phyloP scores from a whole-genome alignment of 2,888 invertebrate genomes.

The Meteorus cinctellus region DNA sequence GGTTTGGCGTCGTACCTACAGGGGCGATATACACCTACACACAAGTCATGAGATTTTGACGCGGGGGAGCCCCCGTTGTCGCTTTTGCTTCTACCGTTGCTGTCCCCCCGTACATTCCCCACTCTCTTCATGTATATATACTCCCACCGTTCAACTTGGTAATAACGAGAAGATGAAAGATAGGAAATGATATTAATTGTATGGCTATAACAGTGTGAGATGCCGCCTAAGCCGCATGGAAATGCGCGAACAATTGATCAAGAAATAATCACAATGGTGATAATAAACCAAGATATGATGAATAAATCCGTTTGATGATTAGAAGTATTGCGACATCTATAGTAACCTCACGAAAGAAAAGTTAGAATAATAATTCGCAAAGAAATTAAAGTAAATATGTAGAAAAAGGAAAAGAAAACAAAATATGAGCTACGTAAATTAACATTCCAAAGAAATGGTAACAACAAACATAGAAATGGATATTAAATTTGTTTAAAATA shows the following conservation, averaged over 20 bases:
- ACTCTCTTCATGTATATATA: not conserved
- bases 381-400: no score
- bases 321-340: not conserved
- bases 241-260: not conserved
- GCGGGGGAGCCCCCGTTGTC: not conserved
- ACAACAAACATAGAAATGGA: no score
- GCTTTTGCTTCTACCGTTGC: not conserved
- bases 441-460: no score
- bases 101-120: no score
- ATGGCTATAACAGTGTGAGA: slow-evolving; percentile 56
- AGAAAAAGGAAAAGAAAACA: no score
- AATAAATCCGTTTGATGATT: slow-evolving; percentile 3
- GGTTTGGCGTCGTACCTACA: slow-evolving; percentile 51
- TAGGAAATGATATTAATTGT: slow-evolving; percentile 72
- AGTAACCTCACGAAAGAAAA: no score
- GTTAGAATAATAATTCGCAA: no score
- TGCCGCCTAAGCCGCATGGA: slow-evolving; percentile 46
- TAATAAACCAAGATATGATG: not conserved
- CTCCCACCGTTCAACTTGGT: slow-evolving; percentile 55
- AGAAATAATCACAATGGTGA: not conserved
- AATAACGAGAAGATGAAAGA: slow-evolving; percentile 73
- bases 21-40: slow-evolving; percentile 43
- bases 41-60: slow-evolving; percentile 8
- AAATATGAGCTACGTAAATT: no score
- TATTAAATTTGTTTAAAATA: no score